Conservation (phyloP, 2,888 invertebrate genomes). For the Chirona hameri region DNA sequence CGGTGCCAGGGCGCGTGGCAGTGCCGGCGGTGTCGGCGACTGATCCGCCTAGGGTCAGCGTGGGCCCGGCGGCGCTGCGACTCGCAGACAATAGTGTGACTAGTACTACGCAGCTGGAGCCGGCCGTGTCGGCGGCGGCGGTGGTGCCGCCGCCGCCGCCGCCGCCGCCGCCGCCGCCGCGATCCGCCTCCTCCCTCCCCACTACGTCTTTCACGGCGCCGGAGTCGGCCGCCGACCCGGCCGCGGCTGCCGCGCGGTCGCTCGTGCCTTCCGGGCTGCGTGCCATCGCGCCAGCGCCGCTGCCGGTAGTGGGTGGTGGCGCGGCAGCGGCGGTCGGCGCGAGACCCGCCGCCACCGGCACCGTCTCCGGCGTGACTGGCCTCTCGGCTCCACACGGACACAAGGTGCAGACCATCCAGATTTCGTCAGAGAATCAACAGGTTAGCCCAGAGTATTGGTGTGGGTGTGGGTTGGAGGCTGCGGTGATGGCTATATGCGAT, state of each 20-base stretch:
- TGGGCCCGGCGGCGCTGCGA: neutral
- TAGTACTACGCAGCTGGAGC: conserved; percentile 4
- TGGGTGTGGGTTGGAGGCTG: no score
- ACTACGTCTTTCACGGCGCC: conserved; percentile 23
- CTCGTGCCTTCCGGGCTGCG: conserved; percentile 3
- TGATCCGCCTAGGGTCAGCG: neutral
- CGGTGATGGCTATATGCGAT: no score
- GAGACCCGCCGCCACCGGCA: neutral
- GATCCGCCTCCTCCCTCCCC: neutral
- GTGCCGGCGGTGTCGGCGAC: neutral
- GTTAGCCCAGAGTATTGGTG: neutral
- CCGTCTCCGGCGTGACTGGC: neutral
- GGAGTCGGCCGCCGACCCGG: neutral
- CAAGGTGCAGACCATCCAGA: conserved; percentile 10
- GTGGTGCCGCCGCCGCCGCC: no score
- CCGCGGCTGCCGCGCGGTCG: neutral
- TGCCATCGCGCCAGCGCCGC: neutral
- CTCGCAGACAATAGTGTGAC: conserved; percentile 6
- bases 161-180: neutral
- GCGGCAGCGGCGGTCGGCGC: neutral
- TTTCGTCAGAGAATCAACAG: neutral
- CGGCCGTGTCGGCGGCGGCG: no score
- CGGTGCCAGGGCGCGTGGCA: no score
- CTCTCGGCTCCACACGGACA: neutral
- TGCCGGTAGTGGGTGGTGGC: no score